A percentile compares a stretch with the other conserved stretches of the same genome.
These are phyloP conservation scores for Malurus splendens DNA, from an alignment of 2,797 vertebrate species.

Conservation along the genomic window DNA sequence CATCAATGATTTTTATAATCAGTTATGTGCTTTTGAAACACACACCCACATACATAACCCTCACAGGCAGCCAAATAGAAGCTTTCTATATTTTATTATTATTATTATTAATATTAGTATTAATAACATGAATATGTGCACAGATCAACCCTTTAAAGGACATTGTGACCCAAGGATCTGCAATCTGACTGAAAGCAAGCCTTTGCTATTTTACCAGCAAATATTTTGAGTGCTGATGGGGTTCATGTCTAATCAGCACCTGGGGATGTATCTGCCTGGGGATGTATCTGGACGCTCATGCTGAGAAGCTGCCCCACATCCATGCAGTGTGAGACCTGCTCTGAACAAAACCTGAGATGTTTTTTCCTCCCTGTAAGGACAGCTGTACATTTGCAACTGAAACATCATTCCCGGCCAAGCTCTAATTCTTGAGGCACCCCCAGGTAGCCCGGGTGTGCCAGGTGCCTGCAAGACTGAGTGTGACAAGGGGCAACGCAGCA, in stretches of 20 bases:
- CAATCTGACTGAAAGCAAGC: not conserved
- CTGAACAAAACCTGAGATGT: not conserved
- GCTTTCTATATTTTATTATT: not conserved
- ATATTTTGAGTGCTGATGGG: not conserved
- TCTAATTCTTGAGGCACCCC: not conserved
- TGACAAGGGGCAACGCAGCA: not conserved
- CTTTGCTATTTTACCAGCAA: not conserved
- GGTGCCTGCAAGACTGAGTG: not conserved
- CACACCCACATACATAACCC: not conserved
- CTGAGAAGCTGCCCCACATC: not conserved
- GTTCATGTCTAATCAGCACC: not conserved
- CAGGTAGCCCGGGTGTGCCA: not conserved
- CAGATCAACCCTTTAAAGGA: not conserved
- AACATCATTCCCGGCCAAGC: not conserved
- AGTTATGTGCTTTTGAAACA: slow-evolving; percentile 18
- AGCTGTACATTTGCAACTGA: not conserved
- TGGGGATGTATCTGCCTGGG: not conserved
- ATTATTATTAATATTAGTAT: not conserved
- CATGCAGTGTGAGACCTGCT: not conserved
- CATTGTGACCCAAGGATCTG: not conserved
- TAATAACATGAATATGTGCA: not conserved
- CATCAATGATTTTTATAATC: slow-evolving; percentile 20
- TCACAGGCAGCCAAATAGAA: not conserved
- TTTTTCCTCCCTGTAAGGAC: not conserved
- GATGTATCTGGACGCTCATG: rapidly evolving